These are phyloP conservation scores for Drosophila infuscata DNA, from an alignment of 2,888 invertebrate species.

Conservation along the genomic window DNA sequence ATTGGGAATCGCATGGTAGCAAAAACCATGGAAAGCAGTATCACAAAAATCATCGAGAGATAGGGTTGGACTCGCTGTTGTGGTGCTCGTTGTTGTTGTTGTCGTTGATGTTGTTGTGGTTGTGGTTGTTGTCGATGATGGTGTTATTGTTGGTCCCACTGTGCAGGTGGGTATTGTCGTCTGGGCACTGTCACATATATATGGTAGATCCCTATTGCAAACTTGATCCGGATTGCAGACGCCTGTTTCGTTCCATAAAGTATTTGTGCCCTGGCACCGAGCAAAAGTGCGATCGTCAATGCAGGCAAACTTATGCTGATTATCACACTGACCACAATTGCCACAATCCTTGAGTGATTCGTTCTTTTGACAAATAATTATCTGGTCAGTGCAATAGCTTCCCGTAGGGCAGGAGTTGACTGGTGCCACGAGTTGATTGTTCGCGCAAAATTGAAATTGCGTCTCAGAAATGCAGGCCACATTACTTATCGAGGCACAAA, in stretches of 20 bases:
- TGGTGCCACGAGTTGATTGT: conserved; percentile 37
- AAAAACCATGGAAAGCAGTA: not conserved
- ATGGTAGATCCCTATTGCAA: conserved; percentile 23
- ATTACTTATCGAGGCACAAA: conserved; percentile 39
- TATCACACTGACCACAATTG: conserved; percentile 64
- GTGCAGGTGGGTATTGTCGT: conserved; percentile 28
- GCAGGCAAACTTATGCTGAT: conserved; percentile 64
- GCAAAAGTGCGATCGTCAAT: conserved; percentile 58
- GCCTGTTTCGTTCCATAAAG: conserved; percentile 32
- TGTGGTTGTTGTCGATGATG: not conserved
- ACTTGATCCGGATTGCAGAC: conserved; percentile 39
- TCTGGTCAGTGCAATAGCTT: conserved; percentile 45
- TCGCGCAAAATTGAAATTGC: conserved; percentile 61
- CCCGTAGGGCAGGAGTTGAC: conserved; percentile 52
- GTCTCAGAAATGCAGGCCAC: conserved; percentile 69
- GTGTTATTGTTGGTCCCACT: not conserved
- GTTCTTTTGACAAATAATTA: conserved; percentile 35
- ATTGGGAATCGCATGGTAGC: conserved; percentile 24
- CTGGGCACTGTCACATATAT: conserved; percentile 32
- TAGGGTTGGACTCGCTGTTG: not conserved
- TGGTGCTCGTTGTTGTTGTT: not conserved
- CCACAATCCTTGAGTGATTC: conserved; percentile 46
- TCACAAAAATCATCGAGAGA: conserved; percentile 11
- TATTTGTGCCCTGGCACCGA: conserved; percentile 61
- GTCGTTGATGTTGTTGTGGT: not conserved